Evolutionary conservation across 2,113 vertebrate species (phyloP).

Genomic region (Thermophis baileyi): DNA sequence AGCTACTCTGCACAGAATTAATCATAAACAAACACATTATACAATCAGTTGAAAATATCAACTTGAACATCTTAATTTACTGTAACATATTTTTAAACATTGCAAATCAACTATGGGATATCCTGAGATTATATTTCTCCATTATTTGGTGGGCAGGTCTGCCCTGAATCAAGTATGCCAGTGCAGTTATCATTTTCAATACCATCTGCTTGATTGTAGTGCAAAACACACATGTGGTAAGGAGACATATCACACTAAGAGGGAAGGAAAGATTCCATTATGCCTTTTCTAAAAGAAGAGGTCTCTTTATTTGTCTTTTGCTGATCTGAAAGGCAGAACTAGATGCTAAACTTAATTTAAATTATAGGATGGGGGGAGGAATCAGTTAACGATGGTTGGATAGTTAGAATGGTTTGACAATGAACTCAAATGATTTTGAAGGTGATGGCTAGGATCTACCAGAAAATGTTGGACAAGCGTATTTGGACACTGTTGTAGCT

Average conservation of each 20-base stretch:
- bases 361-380: background rate
- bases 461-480: background rate
- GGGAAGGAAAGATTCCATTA: background rate
- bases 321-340: background rate
- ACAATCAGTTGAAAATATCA: background rate
- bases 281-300: background rate
- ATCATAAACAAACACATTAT: background rate
- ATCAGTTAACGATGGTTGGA: background rate
- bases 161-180: background rate
- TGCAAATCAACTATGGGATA: background rate
- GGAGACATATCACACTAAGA: background rate
- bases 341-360: background rate
- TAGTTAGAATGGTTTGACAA: background rate
- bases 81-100: background rate
- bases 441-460: background rate
- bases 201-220: background rate
- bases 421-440: background rate
- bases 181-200: background rate
- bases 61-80: background rate
- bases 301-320: background rate
- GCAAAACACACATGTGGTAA: background rate
- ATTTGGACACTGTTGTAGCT: background rate
- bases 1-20: background rate
- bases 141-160: background rate
- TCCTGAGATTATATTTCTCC: background rate